Base-by-base conservation (phyloP, 2,888 invertebrate genomes). In the Coenonympha arcania region DNA sequence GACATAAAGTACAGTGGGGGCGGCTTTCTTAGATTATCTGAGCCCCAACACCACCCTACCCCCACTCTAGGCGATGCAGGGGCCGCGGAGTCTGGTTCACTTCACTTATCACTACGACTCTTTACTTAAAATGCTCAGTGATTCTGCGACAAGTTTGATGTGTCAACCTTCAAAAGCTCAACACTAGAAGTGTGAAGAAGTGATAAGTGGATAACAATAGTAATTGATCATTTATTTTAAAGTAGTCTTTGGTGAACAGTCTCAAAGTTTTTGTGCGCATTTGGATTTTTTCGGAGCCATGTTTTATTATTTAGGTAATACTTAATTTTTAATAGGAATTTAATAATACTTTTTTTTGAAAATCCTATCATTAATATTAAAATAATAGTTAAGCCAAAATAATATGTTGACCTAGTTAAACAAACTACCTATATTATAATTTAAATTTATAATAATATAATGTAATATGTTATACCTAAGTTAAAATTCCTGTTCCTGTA, bases 121-220 rank as follows among this genome's bases (percentile, higher is more conserved):
- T 61, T 61, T 58, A 58, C 58, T 57, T 54, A 58, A 54, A 55
- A 45, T 48, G 56, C 55, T 57, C 61, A 59, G 61, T 55, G 56
- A 58, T 58, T 60, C 55, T 51, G 52, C 55, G 53, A 43, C 46
- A 36, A 36, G 47, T 50, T 46, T 53, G 50, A 54, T 54, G 48
- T 49, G 54, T 50, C 48, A 54, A 46, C 45, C 50, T 22, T 46
- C 39, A 26, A 48, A n/a, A 47, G 40, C 44, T 37, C 26, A 13
- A 41, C 31, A 39, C 43, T 20, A 22, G 18, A 20, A 37, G 19
- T 36, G 52, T 43, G 42, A 42, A 34, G 30, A 20, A 42, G 43
- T 31, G 39, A 46, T 34, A 43, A 47, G 20, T 15, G 3, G 15
- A 15, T 39, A 1, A 9, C 15, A 13, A 19, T 9, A 6, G 34